Base-by-base conservation (phyloP, 2,888 invertebrate species). In the Phalangium opilio region DNA sequence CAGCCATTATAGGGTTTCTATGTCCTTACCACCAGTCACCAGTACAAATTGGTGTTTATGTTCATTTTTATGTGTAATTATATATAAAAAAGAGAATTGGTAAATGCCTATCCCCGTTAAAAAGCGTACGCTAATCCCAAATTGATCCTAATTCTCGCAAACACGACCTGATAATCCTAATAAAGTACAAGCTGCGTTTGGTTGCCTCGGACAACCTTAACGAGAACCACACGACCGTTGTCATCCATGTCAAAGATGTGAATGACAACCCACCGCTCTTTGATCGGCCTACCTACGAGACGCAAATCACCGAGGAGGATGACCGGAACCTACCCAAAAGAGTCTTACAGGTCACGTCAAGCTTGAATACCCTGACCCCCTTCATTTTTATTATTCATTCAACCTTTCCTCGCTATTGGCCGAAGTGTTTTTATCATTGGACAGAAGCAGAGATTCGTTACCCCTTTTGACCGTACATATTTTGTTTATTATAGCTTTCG, bases 231-330 rank as follows among this genome's bases (percentile, higher is more conserved):
- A 91, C 91, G 39, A 90, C 86, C 36, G 91, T 93, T 57, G 89
- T 91, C 63, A 91, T 93, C 63, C 86, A 90, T 70, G 87, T 93
- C 61, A 91, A 89, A 71, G 93, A 96, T 68, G 90, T 93, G 58
- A 95, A 95, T 70, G 95, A 96, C 75, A 95, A 95, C 73, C 86
- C 91, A 40, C 95, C 95, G 2, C 86, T 87, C 59, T 96, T 96
- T 70, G 87, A 89, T 70, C 73, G 89, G 57, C 89, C 90, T 45
- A 87, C 86, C 48, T 91, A 90, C 73, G 79, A 87, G 64, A 87
- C 90, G 44, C 89, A 90, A 72, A 90, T 91, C 70, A 90, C 89
- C 39, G 90, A 90, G 70, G 90, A 90, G 69, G 90, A 90, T 66
- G 89, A 90, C 73, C 76, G 89, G 62, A 87, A 86, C 69, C 75